Evolutionary conservation across 2,888 invertebrate species (phyloP).

Genomic region (Polyploca ridens): DNA sequence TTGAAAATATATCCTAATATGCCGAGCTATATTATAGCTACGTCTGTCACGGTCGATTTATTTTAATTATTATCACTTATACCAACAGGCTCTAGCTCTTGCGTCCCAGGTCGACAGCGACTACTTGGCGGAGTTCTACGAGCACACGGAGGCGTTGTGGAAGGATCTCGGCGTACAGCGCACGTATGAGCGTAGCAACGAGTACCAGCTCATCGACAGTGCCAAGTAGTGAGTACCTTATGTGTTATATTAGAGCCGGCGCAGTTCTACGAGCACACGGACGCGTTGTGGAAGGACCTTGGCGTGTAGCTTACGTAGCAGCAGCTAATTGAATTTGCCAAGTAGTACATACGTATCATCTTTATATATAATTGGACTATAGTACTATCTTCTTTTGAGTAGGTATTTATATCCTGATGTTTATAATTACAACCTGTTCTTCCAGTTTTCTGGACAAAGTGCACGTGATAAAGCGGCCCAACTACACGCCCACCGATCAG

Average conservation of each 20-base stretch:
- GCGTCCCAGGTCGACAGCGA: slow-evolving; percentile 96
- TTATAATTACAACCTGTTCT: slow-evolving; percentile 12
- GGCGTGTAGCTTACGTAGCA: slow-evolving; percentile 98
- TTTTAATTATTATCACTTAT: background rate
- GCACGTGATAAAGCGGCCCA: slow-evolving; percentile 96
- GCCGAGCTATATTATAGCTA: too few relatives aligned
- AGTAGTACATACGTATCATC: slow-evolving; percentile 85
- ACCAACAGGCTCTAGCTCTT: slow-evolving; percentile 87
- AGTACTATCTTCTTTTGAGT: too few relatives aligned
- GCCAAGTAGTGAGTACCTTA: slow-evolving; percentile 95
- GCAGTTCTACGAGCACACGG: slow-evolving; percentile 99
- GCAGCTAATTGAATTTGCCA: slow-evolving; percentile 99
- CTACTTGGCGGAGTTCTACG: slow-evolving; percentile 99
- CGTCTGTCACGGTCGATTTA: too few relatives aligned
- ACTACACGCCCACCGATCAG: slow-evolving; percentile 99
- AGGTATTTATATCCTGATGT: too few relatives aligned
- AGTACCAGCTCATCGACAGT: slow-evolving; percentile 99
- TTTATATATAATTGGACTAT: too few relatives aligned
- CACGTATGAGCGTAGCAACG: slow-evolving; percentile 99
- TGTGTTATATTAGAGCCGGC: slow-evolving; percentile 51
- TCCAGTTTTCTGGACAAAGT: slow-evolving; percentile 98
- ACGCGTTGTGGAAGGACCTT: slow-evolving; percentile 98
- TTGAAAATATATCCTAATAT: too few relatives aligned
- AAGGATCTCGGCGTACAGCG: slow-evolving; percentile 97
- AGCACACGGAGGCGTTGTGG: slow-evolving; percentile 99